Conservation (phyloP, 2,888 invertebrate genomes). For the Polyommatus icarus region DNA sequence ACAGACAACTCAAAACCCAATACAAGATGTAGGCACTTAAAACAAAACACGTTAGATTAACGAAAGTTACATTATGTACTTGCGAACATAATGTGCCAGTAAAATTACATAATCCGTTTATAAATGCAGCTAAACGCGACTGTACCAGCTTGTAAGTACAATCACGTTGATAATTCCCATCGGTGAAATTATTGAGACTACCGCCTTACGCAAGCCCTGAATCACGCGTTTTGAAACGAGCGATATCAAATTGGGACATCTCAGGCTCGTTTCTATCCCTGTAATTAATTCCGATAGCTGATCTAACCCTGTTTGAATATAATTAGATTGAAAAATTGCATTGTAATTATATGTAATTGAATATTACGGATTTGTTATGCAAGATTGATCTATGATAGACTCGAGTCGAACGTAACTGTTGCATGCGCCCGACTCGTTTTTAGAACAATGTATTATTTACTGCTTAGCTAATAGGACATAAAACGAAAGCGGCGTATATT, state of each 20-base stretch:
- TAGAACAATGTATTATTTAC: slow-evolving; percentile 33
- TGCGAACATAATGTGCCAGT: not conserved
- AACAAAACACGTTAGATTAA: slow-evolving; percentile 14
- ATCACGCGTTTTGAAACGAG: slow-evolving; percentile 30
- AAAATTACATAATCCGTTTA: slow-evolving; percentile 3
- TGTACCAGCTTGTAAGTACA: slow-evolving; percentile 42
- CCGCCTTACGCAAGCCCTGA: slow-evolving; percentile 40
- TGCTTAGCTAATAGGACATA: slow-evolving; percentile 24
- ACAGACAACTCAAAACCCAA: not conserved
- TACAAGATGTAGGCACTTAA: not conserved
- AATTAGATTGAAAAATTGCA: slow-evolving; percentile 31
- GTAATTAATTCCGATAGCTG: not conserved
- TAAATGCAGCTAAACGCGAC: slow-evolving; percentile 39
- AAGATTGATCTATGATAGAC: slow-evolving; percentile 28
- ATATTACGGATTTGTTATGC: slow-evolving; percentile 24
- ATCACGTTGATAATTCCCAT: slow-evolving; percentile 41
- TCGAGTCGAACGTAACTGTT: slow-evolving; percentile 26
- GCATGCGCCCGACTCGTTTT: slow-evolving; percentile 20
- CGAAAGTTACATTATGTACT: not conserved
- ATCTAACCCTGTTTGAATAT: slow-evolving; percentile 26
- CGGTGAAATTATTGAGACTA: slow-evolving; percentile 41
- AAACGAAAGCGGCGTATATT: slow-evolving; percentile 28
- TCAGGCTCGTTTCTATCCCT: slow-evolving; percentile 4
- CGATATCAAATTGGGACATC: slow-evolving; percentile 19
- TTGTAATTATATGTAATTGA: slow-evolving; percentile 32